Evolutionary conservation across 2,797 vertebrate genomes (phyloP), one percentile per base, ranked within the genome.

Genomic region (Eospalax fontanierii): DNA sequence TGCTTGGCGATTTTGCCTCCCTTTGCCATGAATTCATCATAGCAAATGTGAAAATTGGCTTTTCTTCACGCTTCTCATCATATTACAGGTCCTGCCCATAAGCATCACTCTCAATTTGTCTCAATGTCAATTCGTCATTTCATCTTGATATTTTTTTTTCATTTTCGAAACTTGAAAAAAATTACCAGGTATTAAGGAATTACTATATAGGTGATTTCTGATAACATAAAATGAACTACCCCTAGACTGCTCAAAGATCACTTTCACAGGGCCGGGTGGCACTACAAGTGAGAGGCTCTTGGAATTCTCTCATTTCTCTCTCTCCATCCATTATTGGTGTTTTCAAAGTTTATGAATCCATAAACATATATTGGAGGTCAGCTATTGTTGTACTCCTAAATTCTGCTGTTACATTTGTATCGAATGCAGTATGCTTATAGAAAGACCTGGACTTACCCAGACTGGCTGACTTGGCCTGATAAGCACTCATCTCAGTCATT

Each of bases 91-190:
- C 81, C 70, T 90, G 75, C 19, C 95, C 76, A 83, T 91, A 94
- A 90, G 24, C 3, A 70, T 96, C n/a, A 61, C 6, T 95, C 50
- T n/a, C 38, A 94, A 95, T 90, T 75, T n/a, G n/a, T n/a, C n/a
- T n/a, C n/a, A n/a, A n/a, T 93, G 73, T 85, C 88, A 95, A n/a
- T 92, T 94, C 97, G 93, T 33, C 66, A 87, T 33, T 84, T 90
- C 71, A 94, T 38, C 38, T 70, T 43, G 75, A 76, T 80, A 78
- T 82, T 83, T 21, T 46, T 73, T 95, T 94, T 92, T 87, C 57
- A 88, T 70, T 71, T 93, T 86, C 73, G n/a, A 24, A 84, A 35
- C 63, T 73, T 90, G 66, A 30, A 74, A 94, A 81, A 71, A 85
- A 59, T 84, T 61, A 54, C 78, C 33, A 73, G 8, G 21, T 63